phyloP scores from a whole-genome alignment of 2,797 vertebrate species.

The Spinus pinus region DNA sequence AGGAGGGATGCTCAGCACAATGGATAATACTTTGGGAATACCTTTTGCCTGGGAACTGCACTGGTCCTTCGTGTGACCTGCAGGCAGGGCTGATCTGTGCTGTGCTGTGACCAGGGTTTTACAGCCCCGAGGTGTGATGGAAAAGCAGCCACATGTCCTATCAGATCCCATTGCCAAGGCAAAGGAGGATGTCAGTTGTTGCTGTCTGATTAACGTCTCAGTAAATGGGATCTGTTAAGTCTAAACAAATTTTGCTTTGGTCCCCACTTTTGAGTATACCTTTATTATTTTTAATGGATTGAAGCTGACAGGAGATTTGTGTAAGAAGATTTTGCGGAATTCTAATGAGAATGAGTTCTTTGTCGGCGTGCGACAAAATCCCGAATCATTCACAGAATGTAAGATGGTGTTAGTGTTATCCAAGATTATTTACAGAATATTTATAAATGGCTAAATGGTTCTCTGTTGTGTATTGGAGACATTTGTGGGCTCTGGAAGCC shows the following conservation, averaged over 20 bases:
- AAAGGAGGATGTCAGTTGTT: background rate
- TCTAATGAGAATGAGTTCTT: slow-evolving; percentile 12
- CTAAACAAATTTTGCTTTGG: slow-evolving; percentile 19
- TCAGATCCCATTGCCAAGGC: background rate
- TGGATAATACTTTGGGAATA: background rate
- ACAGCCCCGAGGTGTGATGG: background rate
- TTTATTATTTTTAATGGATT: slow-evolving; percentile 45
- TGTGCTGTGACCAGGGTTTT: background rate
- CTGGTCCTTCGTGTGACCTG: background rate
- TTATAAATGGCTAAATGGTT: background rate
- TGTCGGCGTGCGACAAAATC: background rate
- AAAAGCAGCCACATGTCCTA: background rate
- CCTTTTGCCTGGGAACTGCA: background rate
- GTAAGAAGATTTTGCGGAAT: slow-evolving; percentile 38
- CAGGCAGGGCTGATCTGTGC: background rate
- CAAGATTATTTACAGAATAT: background rate
- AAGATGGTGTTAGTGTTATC: slow-evolving; percentile 18
- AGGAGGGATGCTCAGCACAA: background rate
- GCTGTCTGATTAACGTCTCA: background rate
- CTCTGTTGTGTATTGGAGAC: background rate
- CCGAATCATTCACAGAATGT: background rate
- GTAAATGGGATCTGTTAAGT: background rate
- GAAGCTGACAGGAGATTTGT: slow-evolving; percentile 48
- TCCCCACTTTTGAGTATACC: background rate
- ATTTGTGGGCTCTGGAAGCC: background rate